Evolutionary conservation across 1,140 invertebrate species (phyloP).

Genomic region (Heliothis subflexa): DNA sequence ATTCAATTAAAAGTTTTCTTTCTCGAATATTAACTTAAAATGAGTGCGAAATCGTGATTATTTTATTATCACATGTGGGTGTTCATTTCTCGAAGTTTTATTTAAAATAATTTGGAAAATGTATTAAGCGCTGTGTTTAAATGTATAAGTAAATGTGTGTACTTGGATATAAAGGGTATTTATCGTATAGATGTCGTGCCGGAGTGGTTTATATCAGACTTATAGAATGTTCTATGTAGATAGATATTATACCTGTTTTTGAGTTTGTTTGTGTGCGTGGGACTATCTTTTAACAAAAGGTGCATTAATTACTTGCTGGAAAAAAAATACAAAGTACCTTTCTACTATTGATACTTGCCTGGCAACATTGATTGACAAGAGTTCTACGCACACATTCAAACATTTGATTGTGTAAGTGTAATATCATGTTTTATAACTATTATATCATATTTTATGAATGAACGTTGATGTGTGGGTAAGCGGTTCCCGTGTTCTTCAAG

Average conservation of each 20-base stretch:
- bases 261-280: conserved; percentile 35
- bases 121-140: conserved; percentile 25
- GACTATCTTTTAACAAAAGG: background rate
- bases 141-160: conserved; percentile 27
- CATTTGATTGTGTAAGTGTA: conserved; percentile 39
- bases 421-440: conserved; percentile 43
- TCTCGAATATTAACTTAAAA: too few relatives aligned
- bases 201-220: conserved; percentile 42
- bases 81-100: background rate
- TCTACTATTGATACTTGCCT: background rate
- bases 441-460: conserved; percentile 44
- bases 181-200: conserved; percentile 42
- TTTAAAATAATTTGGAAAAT: background rate
- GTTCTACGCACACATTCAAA: conserved; percentile 7
- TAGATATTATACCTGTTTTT: conserved; percentile 43
- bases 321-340: too few relatives aligned
- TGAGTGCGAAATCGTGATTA: too few relatives aligned
- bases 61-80: too few relatives aligned
- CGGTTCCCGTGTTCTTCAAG: conserved; percentile 34
- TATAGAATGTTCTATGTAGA: conserved; percentile 47
- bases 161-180: conserved; percentile 49
- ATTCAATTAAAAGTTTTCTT: too few relatives aligned
- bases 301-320: too few relatives aligned
- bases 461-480: conserved; percentile 29
- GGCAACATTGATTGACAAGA: background rate